phyloP scores from a whole-genome alignment of 92 coral and sea anemone genomes.

The Nematostella vectensis region DNA sequence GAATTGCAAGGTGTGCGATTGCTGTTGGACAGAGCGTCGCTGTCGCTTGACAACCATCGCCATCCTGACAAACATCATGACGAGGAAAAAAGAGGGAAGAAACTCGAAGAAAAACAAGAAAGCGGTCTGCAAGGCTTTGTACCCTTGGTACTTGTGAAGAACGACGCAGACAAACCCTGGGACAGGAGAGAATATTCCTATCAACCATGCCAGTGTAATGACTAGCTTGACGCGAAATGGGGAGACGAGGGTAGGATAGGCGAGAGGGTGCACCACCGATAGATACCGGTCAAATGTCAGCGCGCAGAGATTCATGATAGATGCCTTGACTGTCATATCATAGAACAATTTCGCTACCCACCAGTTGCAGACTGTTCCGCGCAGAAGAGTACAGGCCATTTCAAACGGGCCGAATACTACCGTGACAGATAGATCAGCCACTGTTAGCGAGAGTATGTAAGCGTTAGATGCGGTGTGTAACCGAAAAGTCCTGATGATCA shows the following conservation, averaged over 20 bases:
- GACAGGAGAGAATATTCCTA: background rate
- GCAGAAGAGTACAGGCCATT: background rate
- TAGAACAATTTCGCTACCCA: background rate
- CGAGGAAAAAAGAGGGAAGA: background rate
- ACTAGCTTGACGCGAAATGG: background rate
- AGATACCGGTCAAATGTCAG: background rate
- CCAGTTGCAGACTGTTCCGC: background rate
- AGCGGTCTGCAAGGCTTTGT: background rate
- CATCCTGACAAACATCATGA: background rate
- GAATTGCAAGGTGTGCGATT: background rate
- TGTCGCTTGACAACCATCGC: background rate
- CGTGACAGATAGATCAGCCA: conserved; percentile 2
- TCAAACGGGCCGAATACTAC: background rate
- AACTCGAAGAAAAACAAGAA: conserved; percentile 2
- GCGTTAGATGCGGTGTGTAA: background rate
- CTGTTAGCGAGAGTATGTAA: background rate
- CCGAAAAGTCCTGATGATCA: background rate
- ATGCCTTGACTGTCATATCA: background rate
- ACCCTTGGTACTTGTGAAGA: conserved; percentile 2
- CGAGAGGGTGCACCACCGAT: background rate
- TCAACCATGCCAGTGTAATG: background rate
- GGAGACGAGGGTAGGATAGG: background rate
- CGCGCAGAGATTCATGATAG: conserved; percentile 2
- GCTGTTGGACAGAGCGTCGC: background rate
- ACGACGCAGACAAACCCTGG: conserved; percentile 9